These are phyloP conservation scores for Andrena minutula DNA, from an alignment of 2,888 invertebrate genomes.

Conservation along the genomic window DNA sequence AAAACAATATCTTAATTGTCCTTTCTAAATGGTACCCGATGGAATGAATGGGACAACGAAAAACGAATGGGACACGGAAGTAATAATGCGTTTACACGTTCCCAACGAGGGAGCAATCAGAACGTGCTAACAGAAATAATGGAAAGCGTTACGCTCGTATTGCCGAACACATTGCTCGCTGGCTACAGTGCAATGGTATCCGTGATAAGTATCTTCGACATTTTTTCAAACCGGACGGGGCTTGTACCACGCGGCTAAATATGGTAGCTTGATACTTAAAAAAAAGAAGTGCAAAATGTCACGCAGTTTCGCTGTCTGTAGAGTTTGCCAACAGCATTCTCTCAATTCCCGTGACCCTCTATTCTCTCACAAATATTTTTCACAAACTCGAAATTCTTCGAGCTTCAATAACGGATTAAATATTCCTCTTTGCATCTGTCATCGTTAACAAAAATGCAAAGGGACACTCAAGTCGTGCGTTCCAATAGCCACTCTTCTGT, in stretches of 20 bases:
- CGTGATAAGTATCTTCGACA: slow-evolving; percentile 59
- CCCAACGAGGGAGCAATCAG: slow-evolving; percentile 45
- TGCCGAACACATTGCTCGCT: slow-evolving; percentile 35
- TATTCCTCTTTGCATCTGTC: background rate
- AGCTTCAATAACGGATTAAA: background rate
- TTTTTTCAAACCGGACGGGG: slow-evolving; percentile 36
- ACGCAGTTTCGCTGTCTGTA: slow-evolving; percentile 17
- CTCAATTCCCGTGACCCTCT: too few species aligned
- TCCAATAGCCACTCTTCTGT: background rate
- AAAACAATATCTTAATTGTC: too few species aligned
- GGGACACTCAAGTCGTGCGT: background rate
- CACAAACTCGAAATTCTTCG: too few species aligned
- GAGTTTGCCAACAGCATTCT: background rate
- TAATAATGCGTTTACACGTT: slow-evolving; percentile 34
- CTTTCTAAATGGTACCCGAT: background rate
- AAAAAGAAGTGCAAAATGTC: background rate
- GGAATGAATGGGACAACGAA: background rate
- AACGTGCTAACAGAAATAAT: slow-evolving; percentile 60
- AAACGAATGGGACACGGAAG: slow-evolving; percentile 33
- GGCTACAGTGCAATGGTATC: slow-evolving; percentile 27
- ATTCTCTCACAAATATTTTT: too few species aligned
- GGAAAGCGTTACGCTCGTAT: slow-evolving; percentile 61
- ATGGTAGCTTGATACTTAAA: slow-evolving; percentile 4
- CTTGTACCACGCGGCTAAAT: slow-evolving; percentile 7
- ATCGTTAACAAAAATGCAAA: background rate